Base-by-base conservation (phyloP, 2,888 invertebrate species). In the Diaperis boleti region DNA sequence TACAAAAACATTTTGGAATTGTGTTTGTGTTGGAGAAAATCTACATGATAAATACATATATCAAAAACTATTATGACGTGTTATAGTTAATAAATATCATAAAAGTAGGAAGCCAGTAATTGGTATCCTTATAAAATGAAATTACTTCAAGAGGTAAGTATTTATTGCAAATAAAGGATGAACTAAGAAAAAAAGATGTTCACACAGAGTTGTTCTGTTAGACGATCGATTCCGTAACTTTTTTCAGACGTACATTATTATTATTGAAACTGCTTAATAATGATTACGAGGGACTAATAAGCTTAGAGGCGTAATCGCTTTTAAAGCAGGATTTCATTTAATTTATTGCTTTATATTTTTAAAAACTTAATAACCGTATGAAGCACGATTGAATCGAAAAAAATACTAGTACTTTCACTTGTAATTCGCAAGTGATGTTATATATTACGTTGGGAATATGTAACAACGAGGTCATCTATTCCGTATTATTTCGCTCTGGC, bases 401-500 rank as follows among this genome's bases (percentile, higher is more conserved):
- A 61, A 60, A 61, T 47, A 61, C 35, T 41, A 49, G 61, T 54
- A 61, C 61, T 61, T 61, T 61, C 61, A 61, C 61, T 55, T 45
- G 49, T 47, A 61, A 61, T 54, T 61, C 52, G 6, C 45, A 33
- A 47, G 37, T 55, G 61, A 61, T 61, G 55, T 41, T 55, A 47
- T 47, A 61, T 35, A 61, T 61, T 61, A 49, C 61, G 52, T 41
- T 26, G 47, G 18, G 45, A 47, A 61, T 61, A 61, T 61, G 49
- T 61, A 61, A 61, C 61, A 61, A 61, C 55, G 61, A 55, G 61
- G 61, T 61, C 61, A 61, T 61, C 61, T 31, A 31, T 54, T 54
- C 39, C 39, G 39, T 41, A 55, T 61, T 54, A 54, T 60, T 33
- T 11, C 42, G 17, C 15, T 60, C 17, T 41, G 52, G 26, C 26